Evolutionary conservation across 1,140 invertebrate genomes (phyloP).

Genomic region (Bactericera cockerelli): DNA sequence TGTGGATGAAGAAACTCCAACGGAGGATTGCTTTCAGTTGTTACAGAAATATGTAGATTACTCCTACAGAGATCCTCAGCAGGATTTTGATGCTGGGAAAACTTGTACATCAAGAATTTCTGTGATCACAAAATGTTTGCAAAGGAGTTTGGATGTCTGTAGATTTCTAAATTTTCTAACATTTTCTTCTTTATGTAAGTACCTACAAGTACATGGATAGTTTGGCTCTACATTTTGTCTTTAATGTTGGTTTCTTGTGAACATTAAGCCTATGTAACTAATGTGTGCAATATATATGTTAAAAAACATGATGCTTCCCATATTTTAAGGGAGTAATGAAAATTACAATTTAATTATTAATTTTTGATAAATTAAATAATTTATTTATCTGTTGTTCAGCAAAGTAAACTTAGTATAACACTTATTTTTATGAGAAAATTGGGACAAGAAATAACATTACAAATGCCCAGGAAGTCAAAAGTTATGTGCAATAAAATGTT

Average conservation of each 20-base stretch:
- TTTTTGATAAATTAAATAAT: no score
- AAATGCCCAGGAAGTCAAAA: background rate
- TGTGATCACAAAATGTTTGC: background rate
- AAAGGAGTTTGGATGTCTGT: background rate
- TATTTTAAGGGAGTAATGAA: no score
- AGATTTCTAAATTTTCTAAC: background rate
- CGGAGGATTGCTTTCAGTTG: background rate
- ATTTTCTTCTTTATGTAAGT: constrained; percentile 6
- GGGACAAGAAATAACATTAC: background rate
- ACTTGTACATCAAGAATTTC: background rate
- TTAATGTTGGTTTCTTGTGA: background rate
- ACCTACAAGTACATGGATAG: background rate
- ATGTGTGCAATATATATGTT: background rate
- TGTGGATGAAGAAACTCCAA: background rate
- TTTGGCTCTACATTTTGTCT: no score
- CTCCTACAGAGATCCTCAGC: background rate
- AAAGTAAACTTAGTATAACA: no score
- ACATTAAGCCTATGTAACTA: background rate
- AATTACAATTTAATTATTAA: no score
- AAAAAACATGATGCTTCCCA: no score
- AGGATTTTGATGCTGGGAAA: background rate
- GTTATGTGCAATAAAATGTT: no score
- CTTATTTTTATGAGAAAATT: background rate
- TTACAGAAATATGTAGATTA: background rate
- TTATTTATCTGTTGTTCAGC: no score